A percentile compares a stretch with the other conserved stretches of the same genome.
phyloP scores from a whole-genome alignment of 2,113 vertebrate genomes.

The Polyodon spathula region DNA sequence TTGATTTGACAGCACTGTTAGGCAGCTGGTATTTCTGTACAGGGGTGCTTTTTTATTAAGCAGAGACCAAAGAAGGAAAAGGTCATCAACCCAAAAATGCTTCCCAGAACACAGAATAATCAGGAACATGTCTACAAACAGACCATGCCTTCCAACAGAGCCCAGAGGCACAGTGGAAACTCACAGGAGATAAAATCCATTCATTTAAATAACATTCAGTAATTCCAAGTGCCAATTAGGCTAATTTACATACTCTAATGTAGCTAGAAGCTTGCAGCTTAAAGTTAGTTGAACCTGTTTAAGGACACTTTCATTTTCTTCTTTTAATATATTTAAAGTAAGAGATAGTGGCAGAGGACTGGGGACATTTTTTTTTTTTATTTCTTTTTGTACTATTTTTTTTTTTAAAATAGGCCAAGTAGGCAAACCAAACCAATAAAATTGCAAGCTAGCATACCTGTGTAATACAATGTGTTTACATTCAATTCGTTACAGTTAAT shows the following conservation, averaged over 20 bases:
- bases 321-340: neutral
- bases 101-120: neutral
- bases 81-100: neutral
- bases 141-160: neutral
- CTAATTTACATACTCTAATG: neutral
- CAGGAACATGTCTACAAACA: neutral
- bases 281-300: no score
- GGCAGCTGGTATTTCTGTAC: neutral
- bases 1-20: no score
- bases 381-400: no score
- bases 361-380: no score
- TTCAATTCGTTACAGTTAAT: neutral
- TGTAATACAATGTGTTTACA: neutral
- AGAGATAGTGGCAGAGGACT: neutral
- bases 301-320: no score
- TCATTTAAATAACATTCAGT: neutral
- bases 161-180: neutral
- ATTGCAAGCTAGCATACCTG: neutral
- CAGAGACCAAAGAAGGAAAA: neutral
- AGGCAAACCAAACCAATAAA: neutral
- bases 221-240: constrained; percentile 3
- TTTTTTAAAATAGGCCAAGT: no score
- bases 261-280: no score
- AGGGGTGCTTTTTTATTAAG: neutral
- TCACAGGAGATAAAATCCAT: constrained; percentile 2